phyloP scores from a whole-genome alignment of 1,140 invertebrate genomes.

The Solenopsis invicta region DNA sequence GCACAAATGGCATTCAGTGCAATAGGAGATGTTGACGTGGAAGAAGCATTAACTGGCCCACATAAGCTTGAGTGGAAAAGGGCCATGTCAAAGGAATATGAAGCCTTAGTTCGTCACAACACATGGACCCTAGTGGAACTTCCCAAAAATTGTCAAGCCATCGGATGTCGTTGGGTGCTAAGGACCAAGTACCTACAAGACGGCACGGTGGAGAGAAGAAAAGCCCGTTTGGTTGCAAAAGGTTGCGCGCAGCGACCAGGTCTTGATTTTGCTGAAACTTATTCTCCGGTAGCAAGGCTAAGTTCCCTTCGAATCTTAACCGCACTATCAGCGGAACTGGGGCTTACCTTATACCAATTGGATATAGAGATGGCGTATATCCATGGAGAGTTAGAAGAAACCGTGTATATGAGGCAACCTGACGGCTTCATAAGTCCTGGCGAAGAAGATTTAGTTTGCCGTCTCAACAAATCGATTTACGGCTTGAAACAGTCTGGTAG shows the following conservation, averaged over 20 bases:
- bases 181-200: slow-evolving; percentile 1
- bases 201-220: not conserved
- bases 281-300: not conserved
- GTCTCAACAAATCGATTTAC: slow-evolving; percentile 82
- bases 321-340: not conserved
- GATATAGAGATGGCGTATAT: slow-evolving; percentile 79
- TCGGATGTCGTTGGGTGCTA: slow-evolving; percentile 14
- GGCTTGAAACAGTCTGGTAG: slow-evolving; percentile 83
- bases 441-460: slow-evolving; percentile 63
- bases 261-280: not conserved
- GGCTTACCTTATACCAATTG: slow-evolving; percentile 50
- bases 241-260: not conserved
- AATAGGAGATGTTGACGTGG: not conserved
- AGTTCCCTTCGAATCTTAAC: not conserved
- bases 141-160: not conserved
- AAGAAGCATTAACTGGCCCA: not conserved
- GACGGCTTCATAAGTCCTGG: slow-evolving; percentile 73
- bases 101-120: not conserved
- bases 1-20: not conserved
- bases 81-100: slow-evolving; percentile 15
- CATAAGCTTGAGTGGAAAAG: slow-evolving; percentile 11
- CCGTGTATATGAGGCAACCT: slow-evolving; percentile 80
- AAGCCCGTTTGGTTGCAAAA: slow-evolving; percentile 19
- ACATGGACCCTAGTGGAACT: not conserved
- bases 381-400: slow-evolving; percentile 60